Conservation (phyloP, 2,113 vertebrate species). For the Cebus imitator region DNA sequence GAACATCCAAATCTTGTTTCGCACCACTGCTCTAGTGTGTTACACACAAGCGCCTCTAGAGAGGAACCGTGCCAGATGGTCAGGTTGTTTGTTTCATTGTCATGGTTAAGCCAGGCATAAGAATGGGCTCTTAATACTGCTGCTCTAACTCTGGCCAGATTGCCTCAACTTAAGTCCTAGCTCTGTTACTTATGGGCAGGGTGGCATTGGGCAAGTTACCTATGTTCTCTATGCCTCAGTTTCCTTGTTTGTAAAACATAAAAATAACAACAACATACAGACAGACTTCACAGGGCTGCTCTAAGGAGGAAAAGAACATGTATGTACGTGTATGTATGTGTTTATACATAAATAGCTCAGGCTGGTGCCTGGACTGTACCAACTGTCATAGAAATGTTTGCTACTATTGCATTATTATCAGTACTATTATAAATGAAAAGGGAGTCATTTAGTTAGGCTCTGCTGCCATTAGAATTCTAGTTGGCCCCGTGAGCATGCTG, state of each 20-base stretch:
- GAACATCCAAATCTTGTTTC: neutral
- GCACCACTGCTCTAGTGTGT: too few species aligned
- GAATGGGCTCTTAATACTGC: neutral
- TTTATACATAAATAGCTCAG: neutral
- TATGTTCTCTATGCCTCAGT: neutral
- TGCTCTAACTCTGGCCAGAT: neutral
- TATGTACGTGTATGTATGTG: too few species aligned
- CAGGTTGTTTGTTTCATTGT: neutral
- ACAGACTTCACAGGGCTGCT: neutral
- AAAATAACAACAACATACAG: neutral
- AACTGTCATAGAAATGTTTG: too few species aligned
- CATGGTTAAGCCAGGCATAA: accelerated
- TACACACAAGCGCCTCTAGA: neutral
- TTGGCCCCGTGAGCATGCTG: constrained; percentile 65
- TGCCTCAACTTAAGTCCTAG: neutral
- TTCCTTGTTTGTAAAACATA: neutral
- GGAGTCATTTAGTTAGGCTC: neutral
- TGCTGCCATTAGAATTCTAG: neutral
- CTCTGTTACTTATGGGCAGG: neutral
- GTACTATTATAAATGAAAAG: neutral
- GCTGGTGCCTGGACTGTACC: neutral
- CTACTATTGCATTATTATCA: neutral
- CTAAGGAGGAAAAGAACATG: neutral
- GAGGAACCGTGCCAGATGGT: accelerated
- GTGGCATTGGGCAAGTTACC: neutral